Evolutionary conservation across 2,888 invertebrate species (phyloP).

Genomic region (Hypomecis punctinalis): DNA sequence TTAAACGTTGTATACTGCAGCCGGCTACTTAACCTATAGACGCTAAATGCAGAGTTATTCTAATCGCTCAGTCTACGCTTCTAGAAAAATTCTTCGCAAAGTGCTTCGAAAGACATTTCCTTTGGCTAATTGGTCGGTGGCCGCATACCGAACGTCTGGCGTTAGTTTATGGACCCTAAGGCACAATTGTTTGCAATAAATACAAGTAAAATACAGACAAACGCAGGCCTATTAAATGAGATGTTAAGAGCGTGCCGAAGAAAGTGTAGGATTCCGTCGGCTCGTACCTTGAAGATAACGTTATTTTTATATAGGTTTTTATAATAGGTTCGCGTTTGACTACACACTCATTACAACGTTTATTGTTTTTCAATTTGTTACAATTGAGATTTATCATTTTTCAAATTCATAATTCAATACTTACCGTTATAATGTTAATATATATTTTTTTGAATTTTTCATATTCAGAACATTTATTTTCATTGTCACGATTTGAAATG

Average conservation of each 20-base stretch:
- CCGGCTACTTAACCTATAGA: background rate
- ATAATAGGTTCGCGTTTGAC: too few species aligned
- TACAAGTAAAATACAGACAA: conserved; percentile 18
- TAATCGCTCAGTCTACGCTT: conserved; percentile 40
- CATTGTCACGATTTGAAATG: too few species aligned
- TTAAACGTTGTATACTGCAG: conserved; percentile 11
- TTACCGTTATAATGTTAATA: too few species aligned
- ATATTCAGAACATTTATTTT: too few species aligned
- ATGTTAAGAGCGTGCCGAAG: background rate
- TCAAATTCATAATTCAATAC: too few species aligned
- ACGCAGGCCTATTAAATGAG: conserved; percentile 1
- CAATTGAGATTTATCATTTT: too few species aligned
- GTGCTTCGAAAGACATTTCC: conserved; percentile 60
- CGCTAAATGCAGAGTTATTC: conserved; percentile 36
- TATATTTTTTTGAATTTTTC: too few species aligned
- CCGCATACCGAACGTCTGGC: conserved; percentile 44
- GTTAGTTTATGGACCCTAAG: conserved; percentile 32
- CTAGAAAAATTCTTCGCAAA: conserved; percentile 59
- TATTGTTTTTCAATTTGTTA: too few species aligned
- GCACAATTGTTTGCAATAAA: conserved; percentile 38
- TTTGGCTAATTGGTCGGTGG: conserved; percentile 57
- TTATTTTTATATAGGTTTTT: too few species aligned
- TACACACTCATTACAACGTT: too few species aligned
- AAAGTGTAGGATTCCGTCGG: background rate
- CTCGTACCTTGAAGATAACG: too few species aligned